Evolutionary conservation across 2,797 vertebrate genomes (phyloP), one percentile per base, ranked within the genome.

Genomic region (Crypturellus tataupa): DNA sequence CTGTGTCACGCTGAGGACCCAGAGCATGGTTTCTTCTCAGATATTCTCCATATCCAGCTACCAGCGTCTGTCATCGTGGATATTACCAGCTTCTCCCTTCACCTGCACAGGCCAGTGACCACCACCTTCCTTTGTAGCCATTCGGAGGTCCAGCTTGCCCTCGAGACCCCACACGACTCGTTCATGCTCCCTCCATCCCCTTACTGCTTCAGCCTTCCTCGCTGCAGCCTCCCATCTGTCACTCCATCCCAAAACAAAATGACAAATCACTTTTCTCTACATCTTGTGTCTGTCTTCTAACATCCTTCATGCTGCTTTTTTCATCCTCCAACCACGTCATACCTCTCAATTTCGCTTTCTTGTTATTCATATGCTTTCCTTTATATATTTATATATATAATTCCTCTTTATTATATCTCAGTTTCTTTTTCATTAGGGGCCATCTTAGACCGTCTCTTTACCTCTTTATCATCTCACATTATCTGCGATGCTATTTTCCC

Each of bases 201-300:
- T 75, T 76, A 51, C 68, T 58, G 53, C 0, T 0, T 65, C 53
- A 71, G 64, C n/a, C 77, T 78, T 64, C 83, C 62, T 64, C 80
- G 62, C 68, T 25, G 2, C 87, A 90, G 80, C 83, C 80, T 94
- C 83, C 93, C 31, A 80, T 86, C 85, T 94, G 93, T 62, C 80
- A 67, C 35, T 17, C 37, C 85, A 67, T 17, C 59, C 91, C 91
- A 87, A 58, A 91, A 81, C 18, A 60, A n/a, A 59, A 76, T 42
- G 62, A 25, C 76, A 89, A 73, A 55, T 73, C 84, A 47, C 80
- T 75, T 86, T 44, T 33, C 71, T 76, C 86, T 71, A 60, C 62
- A 75, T 29, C 58, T 63, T 69, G n/a, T 83, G 60, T 40, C 44
- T 71, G 33, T 73, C 60, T 85, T 87, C 53, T 75, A 75, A 73